A percentile compares a stretch with the other conserved stretches of the same genome.
These are phyloP conservation scores for Drosophila repletoides DNA, from an alignment of 1,140 invertebrate genomes.

Conservation along the genomic window DNA sequence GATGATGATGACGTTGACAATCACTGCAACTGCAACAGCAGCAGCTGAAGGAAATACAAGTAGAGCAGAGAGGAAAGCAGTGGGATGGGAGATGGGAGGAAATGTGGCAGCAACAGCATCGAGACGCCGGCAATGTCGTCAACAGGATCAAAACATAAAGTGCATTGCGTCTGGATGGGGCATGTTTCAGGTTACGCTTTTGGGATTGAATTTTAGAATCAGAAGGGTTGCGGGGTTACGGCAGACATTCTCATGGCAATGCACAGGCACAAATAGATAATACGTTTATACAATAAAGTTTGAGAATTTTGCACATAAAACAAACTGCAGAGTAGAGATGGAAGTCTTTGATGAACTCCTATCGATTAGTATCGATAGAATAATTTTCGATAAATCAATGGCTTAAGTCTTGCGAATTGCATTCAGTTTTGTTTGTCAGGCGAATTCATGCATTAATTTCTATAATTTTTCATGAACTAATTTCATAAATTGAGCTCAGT, in stretches of 20 bases:
- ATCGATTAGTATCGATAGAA: too few species aligned
- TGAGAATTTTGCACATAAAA: too few species aligned
- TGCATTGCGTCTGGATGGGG: conserved; percentile 64
- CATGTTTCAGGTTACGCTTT: conserved; percentile 44
- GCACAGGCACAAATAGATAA: conserved; percentile 11
- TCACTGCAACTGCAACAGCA: conserved; percentile 41
- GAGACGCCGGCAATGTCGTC: conserved; percentile 50
- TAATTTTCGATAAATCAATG: too few species aligned
- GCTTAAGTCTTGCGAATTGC: too few species aligned
- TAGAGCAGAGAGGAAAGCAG: neutral
- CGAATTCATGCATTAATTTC: too few species aligned
- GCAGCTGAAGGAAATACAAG: neutral
- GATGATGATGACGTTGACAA: conserved; percentile 62
- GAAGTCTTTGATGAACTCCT: too few species aligned
- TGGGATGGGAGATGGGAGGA: neutral
- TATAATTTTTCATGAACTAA: too few species aligned
- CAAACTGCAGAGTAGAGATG: too few species aligned
- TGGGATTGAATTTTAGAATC: conserved; percentile 23
- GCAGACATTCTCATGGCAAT: conserved; percentile 43
- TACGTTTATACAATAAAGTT: too few species aligned
- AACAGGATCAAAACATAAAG: conserved; percentile 67
- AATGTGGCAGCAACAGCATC: conserved; percentile 9
- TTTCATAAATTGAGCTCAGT: too few species aligned
- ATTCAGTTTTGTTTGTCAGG: too few species aligned
- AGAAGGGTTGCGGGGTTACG: conserved; percentile 17